A percentile compares a stretch with the other conserved stretches of the same genome.
phyloP scores from a whole-genome alignment of 1,140 invertebrate species.

The Formica selysi region DNA sequence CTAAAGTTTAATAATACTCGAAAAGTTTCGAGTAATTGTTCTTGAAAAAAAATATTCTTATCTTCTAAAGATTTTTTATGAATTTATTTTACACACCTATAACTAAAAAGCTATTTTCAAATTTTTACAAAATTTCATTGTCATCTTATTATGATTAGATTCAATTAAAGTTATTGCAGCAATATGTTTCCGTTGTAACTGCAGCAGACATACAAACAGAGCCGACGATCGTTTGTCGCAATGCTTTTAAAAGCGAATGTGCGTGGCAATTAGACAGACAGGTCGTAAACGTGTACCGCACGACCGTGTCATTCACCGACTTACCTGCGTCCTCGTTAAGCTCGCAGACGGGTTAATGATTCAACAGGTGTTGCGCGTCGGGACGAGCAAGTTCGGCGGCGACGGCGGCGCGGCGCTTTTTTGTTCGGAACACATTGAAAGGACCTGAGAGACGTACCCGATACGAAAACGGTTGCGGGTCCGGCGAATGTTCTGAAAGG shows the following conservation, averaged over 20 bases:
- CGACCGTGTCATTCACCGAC: constrained; percentile 72
- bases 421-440: constrained; percentile 47
- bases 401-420: constrained; percentile 37
- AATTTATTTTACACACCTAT: background rate
- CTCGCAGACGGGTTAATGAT: constrained; percentile 74
- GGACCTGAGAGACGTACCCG: constrained; percentile 41
- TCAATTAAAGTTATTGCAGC: background rate
- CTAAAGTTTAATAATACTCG: too few species aligned
- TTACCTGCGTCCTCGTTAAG: constrained; percentile 77
- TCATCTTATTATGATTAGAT: background rate
- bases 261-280: constrained; percentile 56
- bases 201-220: background rate
- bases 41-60: background rate
- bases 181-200: background rate
- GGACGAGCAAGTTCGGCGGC: constrained; percentile 42
- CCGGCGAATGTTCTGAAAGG: constrained; percentile 5
- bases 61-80: background rate
- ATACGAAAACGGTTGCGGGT: constrained; percentile 46
- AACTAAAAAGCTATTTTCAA: background rate
- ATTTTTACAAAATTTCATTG: background rate
- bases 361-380: constrained; percentile 77
- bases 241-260: constrained; percentile 21
- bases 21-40: background rate
- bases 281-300: constrained; percentile 18
- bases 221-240: background rate